Conservation (phyloP, 2,113 vertebrate genomes). For the Paramisgurnus dabryanus region DNA sequence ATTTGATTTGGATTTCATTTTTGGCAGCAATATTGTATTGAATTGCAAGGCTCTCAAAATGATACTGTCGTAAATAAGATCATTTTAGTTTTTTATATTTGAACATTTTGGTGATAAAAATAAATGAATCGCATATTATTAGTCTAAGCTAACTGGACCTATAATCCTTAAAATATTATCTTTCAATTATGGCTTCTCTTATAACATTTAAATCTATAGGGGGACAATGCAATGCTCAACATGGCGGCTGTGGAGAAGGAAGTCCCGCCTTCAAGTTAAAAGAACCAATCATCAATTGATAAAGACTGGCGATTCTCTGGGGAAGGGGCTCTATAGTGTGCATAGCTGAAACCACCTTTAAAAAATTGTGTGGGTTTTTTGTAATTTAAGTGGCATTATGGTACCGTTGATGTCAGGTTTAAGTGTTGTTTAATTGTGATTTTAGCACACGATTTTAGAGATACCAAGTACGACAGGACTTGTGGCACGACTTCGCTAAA, state of each 20-base stretch:
- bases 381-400: too few relatives aligned
- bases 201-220: background rate
- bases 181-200: constrained; percentile 22
- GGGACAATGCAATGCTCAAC: background rate
- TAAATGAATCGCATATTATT: constrained; percentile 9
- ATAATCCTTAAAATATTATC: constrained; percentile 18
- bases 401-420: too few relatives aligned
- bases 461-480: too few relatives aligned
- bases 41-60: constrained; percentile 35
- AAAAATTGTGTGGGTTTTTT: too few relatives aligned
- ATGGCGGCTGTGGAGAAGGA: background rate
- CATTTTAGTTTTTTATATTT: background rate
- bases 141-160: background rate
- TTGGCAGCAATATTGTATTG: constrained; percentile 51
- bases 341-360: too few relatives aligned
- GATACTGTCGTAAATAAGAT: background rate
- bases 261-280: too few relatives aligned
- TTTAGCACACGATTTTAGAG: too few relatives aligned
- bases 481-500: too few relatives aligned
- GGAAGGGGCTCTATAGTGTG: too few relatives aligned
- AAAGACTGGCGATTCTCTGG: too few relatives aligned
- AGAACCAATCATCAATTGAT: too few relatives aligned
- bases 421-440: too few relatives aligned
- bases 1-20: constrained; percentile 50
- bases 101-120: background rate